Conservation (phyloP, 2,113 vertebrate genomes). For the Micromys minutus region DNA sequence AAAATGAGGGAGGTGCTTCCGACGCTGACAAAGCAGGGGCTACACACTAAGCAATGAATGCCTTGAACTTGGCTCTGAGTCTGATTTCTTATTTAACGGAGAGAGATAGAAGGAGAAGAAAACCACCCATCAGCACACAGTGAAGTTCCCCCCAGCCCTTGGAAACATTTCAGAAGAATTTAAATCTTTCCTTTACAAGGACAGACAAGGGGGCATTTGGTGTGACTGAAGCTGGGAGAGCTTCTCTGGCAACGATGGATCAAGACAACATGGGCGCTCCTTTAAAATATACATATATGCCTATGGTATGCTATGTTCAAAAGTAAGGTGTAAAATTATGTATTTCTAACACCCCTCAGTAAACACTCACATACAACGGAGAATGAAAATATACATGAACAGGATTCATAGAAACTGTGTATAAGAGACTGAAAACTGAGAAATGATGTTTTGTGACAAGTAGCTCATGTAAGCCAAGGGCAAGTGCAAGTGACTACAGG, state of each 20-base stretch:
- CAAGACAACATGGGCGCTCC: rapidly evolving
- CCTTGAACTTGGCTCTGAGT: conserved; percentile 8
- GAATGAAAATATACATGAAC: background rate
- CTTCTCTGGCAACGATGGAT: background rate
- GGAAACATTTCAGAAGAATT: background rate
- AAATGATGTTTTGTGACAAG: background rate
- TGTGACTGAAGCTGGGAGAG: background rate
- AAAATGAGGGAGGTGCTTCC: background rate
- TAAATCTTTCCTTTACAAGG: background rate
- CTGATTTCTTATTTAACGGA: conserved; percentile 33
- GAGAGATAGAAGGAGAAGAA: background rate
- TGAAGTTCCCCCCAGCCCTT: background rate
- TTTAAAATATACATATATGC: background rate
- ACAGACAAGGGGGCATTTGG: too few relatives aligned
- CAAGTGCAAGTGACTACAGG: background rate
- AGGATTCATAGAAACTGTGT: background rate
- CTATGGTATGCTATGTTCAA: background rate
- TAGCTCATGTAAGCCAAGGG: background rate
- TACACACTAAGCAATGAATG: background rate
- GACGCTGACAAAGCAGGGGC: background rate
- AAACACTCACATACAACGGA: background rate
- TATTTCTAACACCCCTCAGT: background rate
- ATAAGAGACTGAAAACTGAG: background rate
- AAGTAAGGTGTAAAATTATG: background rate
- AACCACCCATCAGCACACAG: background rate